phyloP scores from a whole-genome alignment of 2,888 invertebrate species.

The Belgica antarctica region DNA sequence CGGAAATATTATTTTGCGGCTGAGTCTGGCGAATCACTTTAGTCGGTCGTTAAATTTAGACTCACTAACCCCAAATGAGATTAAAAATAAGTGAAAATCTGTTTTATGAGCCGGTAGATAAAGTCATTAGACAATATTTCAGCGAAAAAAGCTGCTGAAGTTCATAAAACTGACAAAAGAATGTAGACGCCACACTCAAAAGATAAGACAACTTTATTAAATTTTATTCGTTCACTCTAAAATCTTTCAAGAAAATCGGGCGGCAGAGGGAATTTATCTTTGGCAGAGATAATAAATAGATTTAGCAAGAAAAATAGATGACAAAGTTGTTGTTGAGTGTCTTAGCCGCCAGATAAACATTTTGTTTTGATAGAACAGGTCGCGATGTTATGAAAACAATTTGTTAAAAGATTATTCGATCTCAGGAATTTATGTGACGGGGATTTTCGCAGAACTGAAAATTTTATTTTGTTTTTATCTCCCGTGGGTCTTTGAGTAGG shows the following conservation, averaged over 20 bases:
- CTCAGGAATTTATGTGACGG: background rate
- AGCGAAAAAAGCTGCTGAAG: background rate
- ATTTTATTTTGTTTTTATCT: background rate
- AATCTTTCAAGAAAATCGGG: background rate
- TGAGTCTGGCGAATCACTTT: conserved; percentile 11
- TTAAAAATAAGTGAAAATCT: conserved; percentile 15
- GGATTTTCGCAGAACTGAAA: background rate
- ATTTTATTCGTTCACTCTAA: background rate
- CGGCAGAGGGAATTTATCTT: background rate
- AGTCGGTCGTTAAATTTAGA: conserved; percentile 5
- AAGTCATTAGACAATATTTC: background rate
- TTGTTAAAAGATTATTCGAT: conserved; percentile 1
- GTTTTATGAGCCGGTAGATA: conserved; percentile 1
- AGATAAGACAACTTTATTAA: conserved; percentile 9
- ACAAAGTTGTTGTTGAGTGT: too few species aligned
- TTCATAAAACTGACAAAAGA: background rate
- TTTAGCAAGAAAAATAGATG: conserved; percentile 1
- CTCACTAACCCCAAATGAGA: background rate
- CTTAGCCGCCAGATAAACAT: background rate
- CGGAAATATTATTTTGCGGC: too few species aligned
- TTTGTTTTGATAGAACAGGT: conserved; percentile 18
- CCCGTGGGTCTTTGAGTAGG: too few species aligned
- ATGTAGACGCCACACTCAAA: background rate
- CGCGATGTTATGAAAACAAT: conserved; percentile 7
- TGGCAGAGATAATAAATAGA: background rate